A percentile compares a stretch with the other conserved stretches of the same genome.
phyloP scores from a whole-genome alignment of 2,113 vertebrate species.

The Psettodes erumei region DNA sequence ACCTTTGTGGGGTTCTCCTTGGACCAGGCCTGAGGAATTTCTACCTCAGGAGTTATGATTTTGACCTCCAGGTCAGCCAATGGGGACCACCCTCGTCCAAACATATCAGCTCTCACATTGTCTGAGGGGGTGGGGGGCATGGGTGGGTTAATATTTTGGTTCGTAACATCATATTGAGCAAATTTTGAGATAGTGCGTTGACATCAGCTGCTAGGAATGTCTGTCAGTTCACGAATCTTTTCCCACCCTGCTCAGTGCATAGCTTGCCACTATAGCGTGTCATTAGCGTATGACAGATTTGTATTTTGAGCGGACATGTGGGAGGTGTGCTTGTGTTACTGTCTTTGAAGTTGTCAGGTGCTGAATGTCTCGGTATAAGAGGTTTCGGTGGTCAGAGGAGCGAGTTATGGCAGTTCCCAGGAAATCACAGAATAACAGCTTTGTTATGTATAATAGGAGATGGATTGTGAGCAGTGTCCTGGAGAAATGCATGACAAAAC shows the following conservation, averaged over 20 bases:
- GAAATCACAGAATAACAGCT: constrained; percentile 50
- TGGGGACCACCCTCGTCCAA: constrained; percentile 72
- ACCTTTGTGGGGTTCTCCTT: constrained; percentile 49
- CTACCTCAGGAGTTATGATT: constrained; percentile 61
- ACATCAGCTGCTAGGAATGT: constrained; percentile 81
- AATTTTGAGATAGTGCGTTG: constrained; percentile 63
- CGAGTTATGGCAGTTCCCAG: constrained; percentile 47
- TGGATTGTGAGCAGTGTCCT: not conserved
- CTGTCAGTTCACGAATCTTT: constrained; percentile 76
- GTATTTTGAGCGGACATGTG: constrained; percentile 64
- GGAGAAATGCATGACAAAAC: constrained; percentile 11
- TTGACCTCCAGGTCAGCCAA: constrained; percentile 57
- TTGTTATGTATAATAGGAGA: constrained; percentile 8
- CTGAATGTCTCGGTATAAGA: constrained; percentile 61
- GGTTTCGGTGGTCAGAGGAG: constrained; percentile 47
- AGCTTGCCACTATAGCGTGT: constrained; percentile 61
- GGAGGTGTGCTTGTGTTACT: constrained; percentile 57
- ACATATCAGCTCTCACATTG: constrained; percentile 72
- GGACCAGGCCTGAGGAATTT: constrained; percentile 61
- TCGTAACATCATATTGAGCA: constrained; percentile 69
- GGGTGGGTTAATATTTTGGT: constrained; percentile 69
- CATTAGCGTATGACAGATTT: constrained; percentile 73
- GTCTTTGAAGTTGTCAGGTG: constrained; percentile 78
- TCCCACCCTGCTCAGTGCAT: constrained; percentile 61
- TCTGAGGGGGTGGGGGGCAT: too few species aligned